Conservation (phyloP, 2,888 invertebrate species). For the Reticulitermes lucifugus region DNA sequence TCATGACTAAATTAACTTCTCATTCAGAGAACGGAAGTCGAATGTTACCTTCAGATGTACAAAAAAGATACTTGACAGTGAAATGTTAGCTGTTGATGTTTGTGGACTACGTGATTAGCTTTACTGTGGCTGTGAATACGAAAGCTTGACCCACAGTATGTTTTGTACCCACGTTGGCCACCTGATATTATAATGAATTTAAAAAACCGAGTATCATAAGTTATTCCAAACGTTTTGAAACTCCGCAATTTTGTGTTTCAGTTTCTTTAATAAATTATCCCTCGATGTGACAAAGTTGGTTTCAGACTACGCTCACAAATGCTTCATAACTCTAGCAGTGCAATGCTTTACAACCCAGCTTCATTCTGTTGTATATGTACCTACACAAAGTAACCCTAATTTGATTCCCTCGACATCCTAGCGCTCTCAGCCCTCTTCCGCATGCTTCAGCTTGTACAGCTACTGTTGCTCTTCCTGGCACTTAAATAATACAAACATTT, state of each 20-base stretch:
- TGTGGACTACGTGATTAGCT: too few relatives aligned
- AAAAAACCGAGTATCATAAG: not conserved
- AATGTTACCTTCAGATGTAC: too few relatives aligned
- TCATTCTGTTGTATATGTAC: not conserved
- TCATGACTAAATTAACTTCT: too few relatives aligned
- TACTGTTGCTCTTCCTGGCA: not conserved
- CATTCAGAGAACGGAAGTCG: too few relatives aligned
- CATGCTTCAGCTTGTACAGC: not conserved
- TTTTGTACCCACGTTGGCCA: too few relatives aligned
- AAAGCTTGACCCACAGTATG: too few relatives aligned
- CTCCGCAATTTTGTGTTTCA: not conserved
- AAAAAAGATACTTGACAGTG: too few relatives aligned
- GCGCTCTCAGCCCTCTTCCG: not conserved
- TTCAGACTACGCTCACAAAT: conserved; percentile 17
- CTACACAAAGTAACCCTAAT: conserved; percentile 29
- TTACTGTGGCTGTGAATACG: too few relatives aligned
- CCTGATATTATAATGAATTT: too few relatives aligned
- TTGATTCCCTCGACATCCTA: conserved; percentile 26
- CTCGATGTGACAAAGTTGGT: not conserved
- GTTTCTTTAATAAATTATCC: not conserved
- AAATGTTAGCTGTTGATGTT: too few relatives aligned
- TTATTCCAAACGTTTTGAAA: not conserved
- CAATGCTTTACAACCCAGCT: conserved; percentile 14
- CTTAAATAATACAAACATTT: conserved; percentile 43
- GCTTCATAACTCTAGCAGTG: not conserved